A percentile compares a stretch with the other conserved stretches of the same genome.
These are phyloP conservation scores for Eudasyphora cyanicolor DNA, from an alignment of 2,888 invertebrate genomes.

Conservation along the genomic window DNA sequence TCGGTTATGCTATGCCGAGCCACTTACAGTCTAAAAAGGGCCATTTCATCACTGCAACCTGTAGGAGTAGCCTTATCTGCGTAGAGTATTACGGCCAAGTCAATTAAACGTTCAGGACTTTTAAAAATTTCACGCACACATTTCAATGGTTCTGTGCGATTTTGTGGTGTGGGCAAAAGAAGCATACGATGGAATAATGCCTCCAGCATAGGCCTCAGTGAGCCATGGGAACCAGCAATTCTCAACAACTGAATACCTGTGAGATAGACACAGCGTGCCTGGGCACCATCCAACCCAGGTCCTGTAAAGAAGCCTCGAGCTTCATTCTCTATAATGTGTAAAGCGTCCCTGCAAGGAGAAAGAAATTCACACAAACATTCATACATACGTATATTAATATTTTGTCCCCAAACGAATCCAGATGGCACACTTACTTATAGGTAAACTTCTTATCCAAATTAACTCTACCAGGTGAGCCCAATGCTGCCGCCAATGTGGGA, in stretches of 20 bases:
- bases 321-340: slow-evolving; percentile 80
- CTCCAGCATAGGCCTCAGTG: slow-evolving; percentile 94
- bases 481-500: slow-evolving; percentile 91
- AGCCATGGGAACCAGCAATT: slow-evolving; percentile 91
- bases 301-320: slow-evolving; percentile 80
- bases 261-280: slow-evolving; percentile 92
- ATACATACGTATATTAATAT: background rate
- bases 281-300: slow-evolving; percentile 86
- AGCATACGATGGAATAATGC: slow-evolving; percentile 96
- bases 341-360: slow-evolving; percentile 75
- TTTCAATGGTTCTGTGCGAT: slow-evolving; percentile 91
- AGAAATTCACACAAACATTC: background rate
- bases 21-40: slow-evolving; percentile 88
- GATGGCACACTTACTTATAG: slow-evolving; percentile 82
- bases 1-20: background rate
- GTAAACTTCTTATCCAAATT: slow-evolving; percentile 88
- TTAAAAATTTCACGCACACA: slow-evolving; percentile 88
- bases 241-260: slow-evolving; percentile 94
- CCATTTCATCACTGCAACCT: slow-evolving; percentile 88
- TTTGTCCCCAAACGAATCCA: background rate
- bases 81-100: slow-evolving; percentile 83
- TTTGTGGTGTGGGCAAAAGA: slow-evolving; percentile 91
- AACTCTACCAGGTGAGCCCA: slow-evolving; percentile 89
- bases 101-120: slow-evolving; percentile 88
- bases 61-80: slow-evolving; percentile 85